Evolutionary conservation across 2,888 invertebrate genomes (phyloP), one percentile per base, ranked within the genome.

Genomic region (Nezara viridula): DNA sequence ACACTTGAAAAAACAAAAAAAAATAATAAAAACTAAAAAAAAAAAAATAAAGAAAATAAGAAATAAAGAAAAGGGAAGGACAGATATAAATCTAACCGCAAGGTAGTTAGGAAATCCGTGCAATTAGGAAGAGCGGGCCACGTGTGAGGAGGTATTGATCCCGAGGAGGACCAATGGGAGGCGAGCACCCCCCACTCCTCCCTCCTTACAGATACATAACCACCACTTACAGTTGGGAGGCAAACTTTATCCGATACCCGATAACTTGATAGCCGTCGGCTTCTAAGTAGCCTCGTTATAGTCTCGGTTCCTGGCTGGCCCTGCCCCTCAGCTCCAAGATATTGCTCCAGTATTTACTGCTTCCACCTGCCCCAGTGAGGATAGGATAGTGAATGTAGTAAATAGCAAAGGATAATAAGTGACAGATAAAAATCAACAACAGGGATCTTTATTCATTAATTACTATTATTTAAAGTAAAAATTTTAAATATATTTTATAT

Each of bases 111-210:
- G 81, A 81, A 81, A 81, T 81, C 81, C 86, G 44, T 86, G 50
- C 50, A 86, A 86, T 86, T 86, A 86, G 86, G 44, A 44, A 47
- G 81, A 37, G n/a, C 86, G 50, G 86, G 86, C 86, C 50, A 55
- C 55, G 86, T 86, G 86, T 86, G 50, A 86, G 86, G 86, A 86
- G 86, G 86, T 86, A 86, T 86, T 86, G 86, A 86, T 86, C 86
- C 24, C 24, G 24, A 6, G 2, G 86, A 50, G 86, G 40, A 32
- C 55, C 50, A 50, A 50, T 50, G 55, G 50, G 86, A 24, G 5
- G 32, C 49, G 3, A 1, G 0, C 86, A 2, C 50, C 24, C 86
- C 86, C 86, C 86, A 49, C 86, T 52, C 7, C 86, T 37, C 86
- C 86, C 86, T 55, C 50, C 86, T 86, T 86, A 86, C 86, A 86